These are phyloP conservation scores for Meda fulgida DNA, from an alignment of 2,797 vertebrate genomes.

Conservation along the genomic window DNA sequence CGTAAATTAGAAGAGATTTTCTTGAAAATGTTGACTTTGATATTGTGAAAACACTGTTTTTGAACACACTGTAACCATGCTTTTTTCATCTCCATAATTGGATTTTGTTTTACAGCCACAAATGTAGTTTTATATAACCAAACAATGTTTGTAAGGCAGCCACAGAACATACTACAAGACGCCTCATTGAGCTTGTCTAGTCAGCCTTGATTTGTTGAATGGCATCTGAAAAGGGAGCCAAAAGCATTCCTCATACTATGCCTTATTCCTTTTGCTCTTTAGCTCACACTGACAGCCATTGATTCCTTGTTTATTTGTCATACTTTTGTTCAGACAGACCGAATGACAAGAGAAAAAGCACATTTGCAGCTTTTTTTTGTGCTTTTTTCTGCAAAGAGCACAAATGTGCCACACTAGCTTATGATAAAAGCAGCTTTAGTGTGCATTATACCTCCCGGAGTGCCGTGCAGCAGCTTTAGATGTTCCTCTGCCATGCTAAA, in stretches of 20 bases:
- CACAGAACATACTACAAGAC: slow-evolving; percentile 18
- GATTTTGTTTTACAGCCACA: not conserved
- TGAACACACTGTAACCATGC: not conserved
- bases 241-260: not conserved
- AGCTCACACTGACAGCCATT: not conserved
- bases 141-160: not conserved
- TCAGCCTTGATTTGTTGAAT: slow-evolving; percentile 16
- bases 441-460: slow-evolving; percentile 8
- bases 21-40: not conserved
- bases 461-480: not conserved
- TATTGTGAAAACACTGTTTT: not conserved
- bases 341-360: not conserved
- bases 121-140: slow-evolving; percentile 18
- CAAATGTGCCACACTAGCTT: not conserved
- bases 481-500: slow-evolving; percentile 10
- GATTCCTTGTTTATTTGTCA: slow-evolving; percentile 44
- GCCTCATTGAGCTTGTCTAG: slow-evolving; percentile 2
- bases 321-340: slow-evolving; percentile 32
- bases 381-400: not conserved
- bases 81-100: slow-evolving; percentile 9
- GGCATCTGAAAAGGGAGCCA: not conserved
- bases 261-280: not conserved
- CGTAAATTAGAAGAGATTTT: slow-evolving; percentile 8
- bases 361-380: not conserved
- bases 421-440: slow-evolving; percentile 33